Conservation (phyloP, 2,113 vertebrate species). For the Indri indri region DNA sequence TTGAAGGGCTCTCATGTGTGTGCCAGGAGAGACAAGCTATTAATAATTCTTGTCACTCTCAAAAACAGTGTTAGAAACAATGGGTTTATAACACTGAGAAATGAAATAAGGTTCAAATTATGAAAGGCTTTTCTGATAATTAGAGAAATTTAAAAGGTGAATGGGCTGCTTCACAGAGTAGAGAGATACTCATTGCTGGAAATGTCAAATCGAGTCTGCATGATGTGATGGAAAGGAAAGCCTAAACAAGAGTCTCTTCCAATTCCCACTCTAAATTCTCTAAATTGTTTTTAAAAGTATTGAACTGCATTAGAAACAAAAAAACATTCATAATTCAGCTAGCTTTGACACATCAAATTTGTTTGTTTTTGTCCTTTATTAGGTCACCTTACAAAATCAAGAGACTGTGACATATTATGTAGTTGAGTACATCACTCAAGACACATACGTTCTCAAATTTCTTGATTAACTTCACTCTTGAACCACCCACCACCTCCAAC, state of each 20-base stretch:
- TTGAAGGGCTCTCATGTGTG: background rate
- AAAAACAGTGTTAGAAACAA: conserved; percentile 15
- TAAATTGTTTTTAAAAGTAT: background rate
- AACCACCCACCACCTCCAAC: background rate
- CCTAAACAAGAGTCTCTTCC: background rate
- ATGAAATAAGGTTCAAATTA: background rate
- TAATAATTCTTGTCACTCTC: background rate
- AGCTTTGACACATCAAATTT: background rate
- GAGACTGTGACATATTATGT: background rate
- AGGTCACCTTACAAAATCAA: background rate
- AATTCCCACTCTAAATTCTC: background rate
- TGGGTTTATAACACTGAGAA: background rate
- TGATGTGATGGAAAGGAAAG: background rate
- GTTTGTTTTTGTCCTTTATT: background rate
- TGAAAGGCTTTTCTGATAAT: conserved; percentile 28
- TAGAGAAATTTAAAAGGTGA: conserved; percentile 8
- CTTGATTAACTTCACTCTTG: background rate
- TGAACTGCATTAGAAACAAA: background rate
- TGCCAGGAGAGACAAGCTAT: background rate
- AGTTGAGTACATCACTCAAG: background rate
- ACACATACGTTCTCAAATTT: background rate
- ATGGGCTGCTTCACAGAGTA: background rate
- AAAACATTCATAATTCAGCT: background rate
- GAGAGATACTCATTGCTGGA: background rate
- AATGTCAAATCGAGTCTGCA: background rate